phyloP scores from a whole-genome alignment of 2,113 vertebrate species.

The Cyphomyrus plagiostoma region DNA sequence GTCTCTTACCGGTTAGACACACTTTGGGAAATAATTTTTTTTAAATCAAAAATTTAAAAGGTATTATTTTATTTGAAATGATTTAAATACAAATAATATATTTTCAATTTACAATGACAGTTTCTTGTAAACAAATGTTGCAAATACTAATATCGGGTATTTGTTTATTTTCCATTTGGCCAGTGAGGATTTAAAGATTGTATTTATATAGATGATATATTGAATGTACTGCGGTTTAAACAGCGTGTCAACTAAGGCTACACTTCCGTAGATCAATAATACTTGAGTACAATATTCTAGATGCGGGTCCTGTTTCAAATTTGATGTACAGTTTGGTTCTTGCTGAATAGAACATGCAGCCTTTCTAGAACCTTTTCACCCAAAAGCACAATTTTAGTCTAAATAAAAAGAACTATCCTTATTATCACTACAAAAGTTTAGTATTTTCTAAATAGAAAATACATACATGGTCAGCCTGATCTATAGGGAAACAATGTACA shows the following conservation, averaged over 20 bases:
- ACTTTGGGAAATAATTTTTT: neutral
- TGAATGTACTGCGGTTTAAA: slow-evolving; percentile 45
- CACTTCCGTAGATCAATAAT: slow-evolving; percentile 55
- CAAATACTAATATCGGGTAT: slow-evolving; percentile 57
- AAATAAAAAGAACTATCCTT: slow-evolving; percentile 17
- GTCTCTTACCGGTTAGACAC: neutral
- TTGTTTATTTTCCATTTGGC: slow-evolving; percentile 27
- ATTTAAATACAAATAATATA: slow-evolving; percentile 83
- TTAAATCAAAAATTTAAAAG: slow-evolving; percentile 21
- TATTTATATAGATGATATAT: slow-evolving; percentile 32
- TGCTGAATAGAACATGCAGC: slow-evolving; percentile 27
- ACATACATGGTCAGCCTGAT: slow-evolving; percentile 26
- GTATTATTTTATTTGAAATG: slow-evolving; percentile 83
- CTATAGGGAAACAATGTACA: slow-evolving; percentile 13
- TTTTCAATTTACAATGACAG: slow-evolving; percentile 79
- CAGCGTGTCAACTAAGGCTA: slow-evolving; percentile 55
- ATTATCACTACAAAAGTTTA: slow-evolving; percentile 28
- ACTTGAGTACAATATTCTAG: slow-evolving; percentile 28
- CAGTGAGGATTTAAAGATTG: slow-evolving; percentile 22
- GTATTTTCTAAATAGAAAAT: slow-evolving; percentile 32
- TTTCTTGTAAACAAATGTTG: slow-evolving; percentile 79
- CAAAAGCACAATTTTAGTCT: slow-evolving; percentile 20
- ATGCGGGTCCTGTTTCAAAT: slow-evolving; percentile 5
- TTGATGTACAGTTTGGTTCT: slow-evolving; percentile 16
- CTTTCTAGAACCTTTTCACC: slow-evolving; percentile 30